Percentiles rank a stretch among this genome's conserved stretches.
These are phyloP conservation scores for Echinops telfairi DNA, from an alignment of 2,113 vertebrate species.

Conservation along the genomic window DNA sequence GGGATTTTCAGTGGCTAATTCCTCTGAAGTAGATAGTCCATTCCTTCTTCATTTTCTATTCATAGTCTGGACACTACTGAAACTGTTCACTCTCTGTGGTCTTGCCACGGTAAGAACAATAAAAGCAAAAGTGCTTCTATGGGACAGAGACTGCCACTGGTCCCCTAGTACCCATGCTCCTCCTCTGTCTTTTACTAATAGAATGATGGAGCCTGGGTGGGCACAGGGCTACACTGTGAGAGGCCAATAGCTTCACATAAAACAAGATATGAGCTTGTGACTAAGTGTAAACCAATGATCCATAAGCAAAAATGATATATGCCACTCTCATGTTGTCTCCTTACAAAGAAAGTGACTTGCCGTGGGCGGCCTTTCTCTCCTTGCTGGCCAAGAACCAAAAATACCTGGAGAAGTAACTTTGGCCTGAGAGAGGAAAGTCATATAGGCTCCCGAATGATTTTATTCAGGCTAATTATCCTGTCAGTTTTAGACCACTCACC, in stretches of 20 bases:
- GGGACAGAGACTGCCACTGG: background rate
- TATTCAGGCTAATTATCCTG: background rate
- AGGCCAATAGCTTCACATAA: background rate
- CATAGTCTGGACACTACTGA: no score
- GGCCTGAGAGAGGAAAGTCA: background rate
- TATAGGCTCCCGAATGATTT: background rate
- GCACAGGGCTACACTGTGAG: background rate
- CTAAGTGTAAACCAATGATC: background rate
- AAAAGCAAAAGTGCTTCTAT: background rate
- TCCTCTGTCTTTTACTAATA: background rate
- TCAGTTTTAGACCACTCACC: background rate
- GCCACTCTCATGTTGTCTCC: background rate
- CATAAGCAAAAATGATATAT: background rate
- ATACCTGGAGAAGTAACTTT: no score
- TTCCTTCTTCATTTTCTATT: no score
- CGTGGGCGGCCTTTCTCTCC: background rate
- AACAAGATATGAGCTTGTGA: background rate
- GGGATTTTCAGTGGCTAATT: no score
- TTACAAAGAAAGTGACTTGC: background rate
- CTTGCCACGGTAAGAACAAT: background rate
- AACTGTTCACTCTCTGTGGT: background rate
- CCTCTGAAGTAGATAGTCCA: no score
- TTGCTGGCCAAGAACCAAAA: background rate
- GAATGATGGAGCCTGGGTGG: background rate
- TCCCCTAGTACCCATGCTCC: background rate